These are phyloP conservation scores for Pongo pygmaeus DNA, from an alignment of 2,113 vertebrate species.

Conservation along the genomic window DNA sequence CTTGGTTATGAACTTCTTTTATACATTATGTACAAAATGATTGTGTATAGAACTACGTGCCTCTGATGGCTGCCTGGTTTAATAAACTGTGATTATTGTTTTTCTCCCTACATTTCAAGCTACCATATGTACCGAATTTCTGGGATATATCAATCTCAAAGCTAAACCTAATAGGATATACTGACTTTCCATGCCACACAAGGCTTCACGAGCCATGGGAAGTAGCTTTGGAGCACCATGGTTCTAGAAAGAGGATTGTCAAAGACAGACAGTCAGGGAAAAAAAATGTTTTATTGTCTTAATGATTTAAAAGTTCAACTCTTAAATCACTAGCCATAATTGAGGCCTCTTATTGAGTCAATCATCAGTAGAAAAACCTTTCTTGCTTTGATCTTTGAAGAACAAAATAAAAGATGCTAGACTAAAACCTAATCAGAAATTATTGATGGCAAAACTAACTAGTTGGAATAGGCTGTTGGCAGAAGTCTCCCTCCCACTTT, in stretches of 20 bases:
- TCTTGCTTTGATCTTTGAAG: constrained; percentile 3
- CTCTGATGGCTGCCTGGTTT: neutral
- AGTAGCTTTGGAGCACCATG: neutral
- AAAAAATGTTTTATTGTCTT: neutral
- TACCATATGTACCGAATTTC: neutral
- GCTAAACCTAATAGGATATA: neutral
- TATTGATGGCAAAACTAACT: neutral
- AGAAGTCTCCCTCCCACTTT: neutral
- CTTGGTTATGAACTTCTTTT: neutral
- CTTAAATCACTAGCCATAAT: neutral
- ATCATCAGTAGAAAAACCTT: neutral
- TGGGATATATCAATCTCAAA: neutral
- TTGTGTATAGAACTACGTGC: neutral
- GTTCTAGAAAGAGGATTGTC: neutral
- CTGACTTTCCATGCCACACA: neutral
- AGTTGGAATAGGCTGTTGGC: neutral
- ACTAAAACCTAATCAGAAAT: neutral
- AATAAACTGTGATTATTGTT: neutral
- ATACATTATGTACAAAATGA: neutral
- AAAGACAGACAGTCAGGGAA: neutral
- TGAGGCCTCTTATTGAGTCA: neutral
- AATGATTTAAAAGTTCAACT: neutral
- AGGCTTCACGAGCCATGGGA: neutral
- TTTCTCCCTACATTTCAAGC: neutral
- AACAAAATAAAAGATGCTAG: neutral